Percentiles rank a stretch among this genome's conserved stretches.
Evolutionary conservation across 2,888 invertebrate species (phyloP).

Genomic region (Andrena bucephala): DNA sequence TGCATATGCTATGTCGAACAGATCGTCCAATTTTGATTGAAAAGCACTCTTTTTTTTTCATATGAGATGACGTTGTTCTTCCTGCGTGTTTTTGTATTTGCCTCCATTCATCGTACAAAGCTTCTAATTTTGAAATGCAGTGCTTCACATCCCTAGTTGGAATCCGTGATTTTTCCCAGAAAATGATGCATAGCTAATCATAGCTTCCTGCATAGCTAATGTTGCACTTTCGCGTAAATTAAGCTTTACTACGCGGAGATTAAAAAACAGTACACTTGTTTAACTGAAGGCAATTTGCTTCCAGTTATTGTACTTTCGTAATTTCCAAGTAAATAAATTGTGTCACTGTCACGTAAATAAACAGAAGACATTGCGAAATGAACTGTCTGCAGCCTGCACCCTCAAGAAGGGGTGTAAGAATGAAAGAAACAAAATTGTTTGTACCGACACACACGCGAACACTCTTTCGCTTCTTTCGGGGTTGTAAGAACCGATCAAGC

Average conservation of each 20-base stretch:
- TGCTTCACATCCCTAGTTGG: conserved; percentile 30
- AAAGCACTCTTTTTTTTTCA: not conserved
- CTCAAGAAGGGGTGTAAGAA: too few relatives aligned
- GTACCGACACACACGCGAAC: too few relatives aligned
- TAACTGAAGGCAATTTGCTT: conserved; percentile 64
- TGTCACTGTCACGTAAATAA: too few relatives aligned
- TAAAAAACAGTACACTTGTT: conserved; percentile 66
- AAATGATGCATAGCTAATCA: too few relatives aligned
- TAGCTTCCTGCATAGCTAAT: not conserved
- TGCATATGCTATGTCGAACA: conserved; percentile 59
- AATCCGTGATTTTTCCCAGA: not conserved
- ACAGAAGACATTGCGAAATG: too few relatives aligned
- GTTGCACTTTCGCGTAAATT: conserved; percentile 41
- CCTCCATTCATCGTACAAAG: conserved; percentile 76
- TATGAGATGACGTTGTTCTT: conserved; percentile 34
- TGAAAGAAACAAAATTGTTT: too few relatives aligned
- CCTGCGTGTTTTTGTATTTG: conserved; percentile 69
- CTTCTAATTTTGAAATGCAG: conserved; percentile 65
- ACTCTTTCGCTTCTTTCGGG: too few relatives aligned
- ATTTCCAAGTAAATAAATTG: too few relatives aligned
- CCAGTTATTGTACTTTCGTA: conserved; percentile 21
- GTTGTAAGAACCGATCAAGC: too few relatives aligned
- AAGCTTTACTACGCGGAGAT: conserved; percentile 52
- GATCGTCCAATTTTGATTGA: not conserved
- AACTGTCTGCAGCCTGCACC: too few relatives aligned